Conservation (phyloP, 1,140 invertebrate species). For the Platyura marginata region DNA sequence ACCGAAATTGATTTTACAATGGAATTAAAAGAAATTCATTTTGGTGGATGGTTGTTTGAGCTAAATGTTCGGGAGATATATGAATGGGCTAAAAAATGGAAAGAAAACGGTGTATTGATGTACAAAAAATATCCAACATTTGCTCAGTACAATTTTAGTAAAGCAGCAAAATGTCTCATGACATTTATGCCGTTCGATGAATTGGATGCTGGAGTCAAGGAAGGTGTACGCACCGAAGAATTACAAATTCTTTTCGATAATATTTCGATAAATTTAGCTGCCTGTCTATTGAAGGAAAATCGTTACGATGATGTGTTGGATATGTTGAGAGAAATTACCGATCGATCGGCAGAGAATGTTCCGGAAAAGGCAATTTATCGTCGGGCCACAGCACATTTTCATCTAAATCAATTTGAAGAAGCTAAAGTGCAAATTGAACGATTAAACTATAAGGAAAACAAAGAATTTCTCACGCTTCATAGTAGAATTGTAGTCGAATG, state of each 20-base stretch:
- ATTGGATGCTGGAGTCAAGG: conserved; percentile 2
- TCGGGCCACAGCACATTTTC: conserved; percentile 16
- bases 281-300: conserved; percentile 16
- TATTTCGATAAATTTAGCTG: conserved; percentile 19
- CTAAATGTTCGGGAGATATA: conserved; percentile 12
- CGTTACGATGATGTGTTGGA: conserved; percentile 22
- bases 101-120: conserved; percentile 19
- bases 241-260: conserved; percentile 15
- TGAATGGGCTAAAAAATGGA: conserved; percentile 12
- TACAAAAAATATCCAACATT: conserved; percentile 20
- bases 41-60: conserved; percentile 12
- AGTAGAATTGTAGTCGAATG: conserved; percentile 13
- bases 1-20: conserved; percentile 11
- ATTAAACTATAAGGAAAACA: conserved; percentile 16
- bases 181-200: conserved; percentile 18
- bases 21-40: conserved; percentile 11
- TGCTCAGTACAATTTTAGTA: conserved; percentile 18
- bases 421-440: conserved; percentile 14
- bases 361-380: conserved; percentile 21
- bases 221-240: conserved; percentile 9
- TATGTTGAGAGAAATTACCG: conserved; percentile 16
- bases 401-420: conserved; percentile 18
- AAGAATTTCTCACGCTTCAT: conserved; percentile 15
- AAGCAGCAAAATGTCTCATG: conserved; percentile 18
- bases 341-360: conserved; percentile 8